phyloP scores from a whole-genome alignment of 2,888 invertebrate genomes.

The Margaritifera margaritifera region DNA sequence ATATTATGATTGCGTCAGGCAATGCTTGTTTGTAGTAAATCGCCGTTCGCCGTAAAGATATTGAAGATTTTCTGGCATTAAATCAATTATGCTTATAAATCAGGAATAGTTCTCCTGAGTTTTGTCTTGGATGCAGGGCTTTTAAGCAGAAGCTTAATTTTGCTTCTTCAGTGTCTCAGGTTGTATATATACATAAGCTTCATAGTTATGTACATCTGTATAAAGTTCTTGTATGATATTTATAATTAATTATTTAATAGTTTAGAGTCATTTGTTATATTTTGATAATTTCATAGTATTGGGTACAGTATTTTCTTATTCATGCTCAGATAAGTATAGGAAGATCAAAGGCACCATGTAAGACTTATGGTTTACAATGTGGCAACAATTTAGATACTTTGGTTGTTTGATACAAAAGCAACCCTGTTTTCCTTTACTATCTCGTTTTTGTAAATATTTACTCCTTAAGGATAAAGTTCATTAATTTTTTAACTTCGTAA shows the following conservation, averaged over 20 bases:
- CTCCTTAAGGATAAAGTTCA: too few relatives aligned
- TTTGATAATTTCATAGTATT: not conserved
- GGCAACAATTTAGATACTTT: too few relatives aligned
- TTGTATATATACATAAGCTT: constrained; percentile 1
- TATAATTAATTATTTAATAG: not conserved
- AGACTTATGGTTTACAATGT: too few relatives aligned
- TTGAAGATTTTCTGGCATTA: not conserved
- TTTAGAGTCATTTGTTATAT: not conserved
- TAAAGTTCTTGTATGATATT: constrained; percentile 1
- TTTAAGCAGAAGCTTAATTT: not conserved
- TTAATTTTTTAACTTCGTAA: too few relatives aligned
- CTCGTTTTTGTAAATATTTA: too few relatives aligned
- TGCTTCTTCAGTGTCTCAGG: too few relatives aligned
- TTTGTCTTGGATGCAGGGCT: not conserved
- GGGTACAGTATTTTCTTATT: not conserved
- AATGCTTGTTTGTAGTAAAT: too few relatives aligned
- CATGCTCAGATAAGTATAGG: not conserved
- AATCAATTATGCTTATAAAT: not conserved
- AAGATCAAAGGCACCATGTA: too few relatives aligned
- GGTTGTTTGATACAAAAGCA: too few relatives aligned
- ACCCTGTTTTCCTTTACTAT: too few relatives aligned
- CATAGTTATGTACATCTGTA: not conserved
- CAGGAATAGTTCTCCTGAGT: not conserved
- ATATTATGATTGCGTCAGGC: too few relatives aligned
- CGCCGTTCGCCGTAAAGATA: not conserved